Base-by-base conservation (phyloP, 2,113 vertebrate genomes). In the Zosterops lateralis region DNA sequence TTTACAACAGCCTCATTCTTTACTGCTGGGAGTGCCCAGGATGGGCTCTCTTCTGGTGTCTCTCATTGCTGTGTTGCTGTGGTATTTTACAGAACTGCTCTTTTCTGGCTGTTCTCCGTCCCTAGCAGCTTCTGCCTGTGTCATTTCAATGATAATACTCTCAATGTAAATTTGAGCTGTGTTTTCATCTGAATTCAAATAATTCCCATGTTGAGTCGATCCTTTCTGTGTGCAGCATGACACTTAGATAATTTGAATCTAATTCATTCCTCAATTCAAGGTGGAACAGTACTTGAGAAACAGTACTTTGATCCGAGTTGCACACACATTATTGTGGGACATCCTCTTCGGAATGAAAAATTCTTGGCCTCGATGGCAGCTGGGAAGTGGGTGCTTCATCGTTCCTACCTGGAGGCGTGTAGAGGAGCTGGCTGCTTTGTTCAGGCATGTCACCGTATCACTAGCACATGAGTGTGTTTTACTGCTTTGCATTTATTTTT, bases 321-420 rank as follows among this genome's bases (percentile, higher is more conserved):
- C 90, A 99, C 99, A 6, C 99, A 99, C 96, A 99, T 99, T 86
- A 97, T 99, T 67, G 99, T 99, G 65, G 99, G 99, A 38, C 98
- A 98, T 77, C 99, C 99, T 7, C 98, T 99, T 91, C 98, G 99
- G 7, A 99, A 99, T 36, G 99, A 99, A 87, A 99, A 99, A 64
- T 99, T 99, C 91, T 90, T 99, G 93, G 99, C 99, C 17, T 99
- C 99, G 0, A 98, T 99, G 98, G 99, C 99, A 28, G 98, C 99
- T 4, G 99, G 99, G 3, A 99, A 99, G 89, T 99, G 99, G 99
- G 99, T 99, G 76, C 98, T 99, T 42, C 99, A 99, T 89, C 98
- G 99, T 61, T 99, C 99, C 19, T 99, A 99, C 95, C 96, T 99
- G 80, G 99, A 99, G 87, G 98, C 99, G 0, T 99, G 99, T 44